Evolutionary conservation across 2,888 invertebrate genomes (phyloP), one percentile per base, ranked within the genome.

Genomic region (Bombyx huttoni): DNA sequence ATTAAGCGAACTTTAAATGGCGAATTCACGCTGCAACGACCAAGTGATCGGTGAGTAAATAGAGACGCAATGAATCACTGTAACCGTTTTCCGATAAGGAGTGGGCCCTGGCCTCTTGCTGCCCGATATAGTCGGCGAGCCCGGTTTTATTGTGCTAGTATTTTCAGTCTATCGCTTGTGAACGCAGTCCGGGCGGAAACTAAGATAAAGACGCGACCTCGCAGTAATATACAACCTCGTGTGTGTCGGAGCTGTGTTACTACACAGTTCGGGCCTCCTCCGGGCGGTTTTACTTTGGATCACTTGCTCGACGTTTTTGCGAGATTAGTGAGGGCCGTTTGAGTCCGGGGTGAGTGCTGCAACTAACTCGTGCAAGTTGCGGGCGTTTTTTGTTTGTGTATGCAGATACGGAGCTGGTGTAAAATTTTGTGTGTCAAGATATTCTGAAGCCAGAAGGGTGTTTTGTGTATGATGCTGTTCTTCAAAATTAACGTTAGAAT

Each of bases 81-180:
- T 75, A 81, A 84, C 82, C 73, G 83, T 82, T 85, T 84, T 75
- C 79, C 81, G 81, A 81, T 82, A 81, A 81, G 78, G 68, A 75
- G 73, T 69, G 70, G 73, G 67, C 68, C 62, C 68, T 65, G 65
- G 67, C 64, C 64, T 60, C 68, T 70, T 62, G 58, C 59, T 66
- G 66, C 60, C 69, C 75, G 77, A 80, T 77, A 76, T 70, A 79
- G 73, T 75, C 71, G 74, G 65, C 67, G 70, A 63, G 75, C 69
- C 72, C 78, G 81, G 80, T 81, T 83, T 85, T 85, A 86, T 83
- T 84, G 84, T 84, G 75, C 75, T 67, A 81, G 78, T 81, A 85
- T 85, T 85, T 84, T 80, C 81, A 76, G 72, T 77, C 75, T 81
- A 83, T 83, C 83, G 84, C 77, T 68, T 69, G 71, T 67, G 75